Conservation (phyloP, 2,888 invertebrate species). For the Dilophus febrilis region DNA sequence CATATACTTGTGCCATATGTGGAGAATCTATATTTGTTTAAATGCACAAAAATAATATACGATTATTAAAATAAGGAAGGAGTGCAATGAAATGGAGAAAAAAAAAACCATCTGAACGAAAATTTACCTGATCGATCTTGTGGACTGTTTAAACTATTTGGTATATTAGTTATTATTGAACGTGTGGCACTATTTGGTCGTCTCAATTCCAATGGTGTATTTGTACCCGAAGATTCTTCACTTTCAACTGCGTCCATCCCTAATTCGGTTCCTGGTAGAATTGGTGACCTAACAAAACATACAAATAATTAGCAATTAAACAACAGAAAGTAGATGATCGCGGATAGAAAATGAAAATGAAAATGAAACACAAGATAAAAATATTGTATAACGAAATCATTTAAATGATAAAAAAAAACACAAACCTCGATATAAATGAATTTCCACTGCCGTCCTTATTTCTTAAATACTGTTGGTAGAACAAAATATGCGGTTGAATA, state of each 20-base stretch:
- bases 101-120: conserved; percentile 9
- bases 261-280: conserved; percentile 13
- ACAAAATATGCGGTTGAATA: conserved; percentile 21
- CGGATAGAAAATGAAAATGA: neutral
- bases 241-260: conserved; percentile 19
- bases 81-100: no score
- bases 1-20: conserved; percentile 50
- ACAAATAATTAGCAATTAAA: no score
- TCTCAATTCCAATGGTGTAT: conserved; percentile 58
- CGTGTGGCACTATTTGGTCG: conserved; percentile 38
- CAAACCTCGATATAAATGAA: conserved; percentile 16
- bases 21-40: conserved; percentile 49
- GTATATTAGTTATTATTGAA: conserved; percentile 42
- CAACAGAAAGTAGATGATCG: no score
- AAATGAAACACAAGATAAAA: neutral
- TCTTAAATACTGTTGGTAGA: conserved; percentile 34
- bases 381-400: no score
- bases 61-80: no score
- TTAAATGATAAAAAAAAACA: neutral
- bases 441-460: conserved; percentile 27
- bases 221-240: conserved; percentile 36
- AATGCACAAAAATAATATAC: no score
- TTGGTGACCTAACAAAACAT: conserved; percentile 15
- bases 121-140: conserved; percentile 41
- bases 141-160: conserved; percentile 50